Evolutionary conservation across 2,113 vertebrate species (phyloP), one percentile per base, ranked within the genome.

Genomic region (Alexandromys fortis): DNA sequence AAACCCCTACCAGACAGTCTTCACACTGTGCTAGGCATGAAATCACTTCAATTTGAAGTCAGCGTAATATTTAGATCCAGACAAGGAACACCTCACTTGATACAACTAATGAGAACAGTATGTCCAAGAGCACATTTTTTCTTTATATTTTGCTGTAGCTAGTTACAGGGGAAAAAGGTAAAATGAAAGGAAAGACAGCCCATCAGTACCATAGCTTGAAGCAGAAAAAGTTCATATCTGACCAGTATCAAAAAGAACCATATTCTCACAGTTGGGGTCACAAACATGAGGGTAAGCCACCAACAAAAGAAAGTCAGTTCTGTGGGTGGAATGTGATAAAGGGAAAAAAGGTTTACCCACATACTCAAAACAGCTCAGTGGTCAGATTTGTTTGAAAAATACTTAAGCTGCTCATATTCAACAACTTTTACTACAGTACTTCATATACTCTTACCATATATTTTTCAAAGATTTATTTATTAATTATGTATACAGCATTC

Each of bases 31-130:
- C 4, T 86, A 45, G 52, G 28, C 49, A 95, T 67, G 19, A 90
- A 88, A 89, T 86, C 67, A 83, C 35, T 95, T 91, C 76, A 88
- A 67, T 76, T 76, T 86, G 17, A 35, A 86, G 88, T 86, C 87
- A 86, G 26, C 24, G 65, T 33, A 78, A 28, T 45, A 63, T 2
- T 55, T 86, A 89, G 24, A 38, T 90, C 79, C 12, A 85, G 38
- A 90, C 45, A 75, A 67, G 35, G 58, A 90, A 93, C 35, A 61
- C 13, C 22, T 94, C 47, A 85, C 11, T 70, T 73, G 89, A 83
- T 68, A 42, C 9, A 94, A 38, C 6, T 65, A 65, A 87, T 77
- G 58, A 95, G 72, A 42, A 65, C 93, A 86, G 45, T 35, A 87
- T 61, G 63, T 67, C 63, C 26, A 95, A 76, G 33, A 85, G 35